These are phyloP conservation scores for Desoria tigrina DNA, from an alignment of 2,888 invertebrate genomes.

Conservation along the genomic window DNA sequence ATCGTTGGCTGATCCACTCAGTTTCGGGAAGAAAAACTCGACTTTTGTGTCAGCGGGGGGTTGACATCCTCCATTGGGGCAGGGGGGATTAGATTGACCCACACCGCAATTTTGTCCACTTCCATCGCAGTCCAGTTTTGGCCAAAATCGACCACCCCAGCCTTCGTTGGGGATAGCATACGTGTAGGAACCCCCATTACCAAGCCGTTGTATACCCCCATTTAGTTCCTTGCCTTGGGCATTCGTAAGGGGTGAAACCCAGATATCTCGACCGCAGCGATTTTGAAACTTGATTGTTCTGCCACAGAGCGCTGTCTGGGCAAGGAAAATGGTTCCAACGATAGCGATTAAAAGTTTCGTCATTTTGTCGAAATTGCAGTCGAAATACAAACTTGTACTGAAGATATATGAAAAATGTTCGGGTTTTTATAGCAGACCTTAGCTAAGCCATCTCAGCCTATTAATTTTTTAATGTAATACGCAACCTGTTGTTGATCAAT, in stretches of 20 bases:
- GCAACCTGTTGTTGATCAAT: too few relatives aligned
- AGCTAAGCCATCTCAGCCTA: too few relatives aligned
- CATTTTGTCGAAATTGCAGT: too few relatives aligned
- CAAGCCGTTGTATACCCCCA: conserved; percentile 31
- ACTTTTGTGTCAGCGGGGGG: conserved; percentile 51
- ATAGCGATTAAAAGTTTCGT: too few relatives aligned
- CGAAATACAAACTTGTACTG: too few relatives aligned
- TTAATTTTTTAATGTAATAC: too few relatives aligned
- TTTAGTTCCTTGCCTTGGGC: conserved; percentile 32
- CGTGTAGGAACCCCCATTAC: conserved; percentile 21
- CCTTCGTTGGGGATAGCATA: conserved; percentile 40
- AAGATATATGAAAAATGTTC: too few relatives aligned
- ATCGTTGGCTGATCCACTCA: conserved; percentile 56
- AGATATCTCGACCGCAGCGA: conserved; percentile 31
- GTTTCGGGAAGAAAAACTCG: conserved; percentile 52
- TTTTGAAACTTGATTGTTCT: conserved; percentile 28
- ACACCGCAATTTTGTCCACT: conserved; percentile 39
- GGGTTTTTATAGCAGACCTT: too few relatives aligned
- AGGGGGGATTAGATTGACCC: conserved; percentile 42
- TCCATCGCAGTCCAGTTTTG: conserved; percentile 35
- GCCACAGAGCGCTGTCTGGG: too few relatives aligned
- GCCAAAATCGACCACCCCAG: conserved; percentile 47
- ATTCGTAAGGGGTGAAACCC: conserved; percentile 37
- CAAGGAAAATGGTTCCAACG: too few relatives aligned
- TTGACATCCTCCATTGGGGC: conserved; percentile 38